Evolutionary conservation across 2,888 invertebrate species (phyloP).

Genomic region (Nephrocerus scutellatus): DNA sequence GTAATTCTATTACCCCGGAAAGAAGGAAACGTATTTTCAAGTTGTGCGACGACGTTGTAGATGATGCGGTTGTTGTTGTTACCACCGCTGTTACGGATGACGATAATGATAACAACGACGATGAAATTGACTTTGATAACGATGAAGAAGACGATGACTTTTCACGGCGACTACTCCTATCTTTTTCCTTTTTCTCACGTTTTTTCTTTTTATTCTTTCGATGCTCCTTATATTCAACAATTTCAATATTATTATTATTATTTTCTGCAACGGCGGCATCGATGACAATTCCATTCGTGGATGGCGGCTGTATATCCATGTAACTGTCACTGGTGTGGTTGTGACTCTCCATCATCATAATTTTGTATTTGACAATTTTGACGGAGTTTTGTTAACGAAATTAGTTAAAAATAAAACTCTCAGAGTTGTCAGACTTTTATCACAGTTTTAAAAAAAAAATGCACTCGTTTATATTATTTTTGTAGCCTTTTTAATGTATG

Average conservation of each 20-base stretch:
- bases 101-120: slow-evolving; percentile 18
- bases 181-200: slow-evolving; percentile 45
- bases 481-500: slow-evolving; percentile 7
- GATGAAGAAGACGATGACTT: slow-evolving; percentile 28
- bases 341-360: slow-evolving; percentile 43
- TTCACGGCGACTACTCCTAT: slow-evolving; percentile 33
- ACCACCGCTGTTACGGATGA: slow-evolving; percentile 21
- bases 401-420: too few relatives aligned
- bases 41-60: slow-evolving; percentile 45
- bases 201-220: slow-evolving; percentile 47
- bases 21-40: slow-evolving; percentile 47
- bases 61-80: slow-evolving; percentile 33
- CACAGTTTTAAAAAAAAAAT: too few relatives aligned
- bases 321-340: slow-evolving; percentile 20
- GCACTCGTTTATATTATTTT: slow-evolving; percentile 6
- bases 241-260: slow-evolving; percentile 42
- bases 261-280: slow-evolving; percentile 25
- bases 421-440: background rate
- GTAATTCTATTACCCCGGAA: slow-evolving; percentile 38
- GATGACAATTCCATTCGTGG: slow-evolving; percentile 17
- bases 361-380: slow-evolving; percentile 23
- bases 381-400: too few relatives aligned
- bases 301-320: slow-evolving; percentile 30
- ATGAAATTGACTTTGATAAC: slow-evolving; percentile 30
- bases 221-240: slow-evolving; percentile 40